phyloP scores from a whole-genome alignment of 1,140 invertebrate genomes.

The Tribolium castaneum region DNA sequence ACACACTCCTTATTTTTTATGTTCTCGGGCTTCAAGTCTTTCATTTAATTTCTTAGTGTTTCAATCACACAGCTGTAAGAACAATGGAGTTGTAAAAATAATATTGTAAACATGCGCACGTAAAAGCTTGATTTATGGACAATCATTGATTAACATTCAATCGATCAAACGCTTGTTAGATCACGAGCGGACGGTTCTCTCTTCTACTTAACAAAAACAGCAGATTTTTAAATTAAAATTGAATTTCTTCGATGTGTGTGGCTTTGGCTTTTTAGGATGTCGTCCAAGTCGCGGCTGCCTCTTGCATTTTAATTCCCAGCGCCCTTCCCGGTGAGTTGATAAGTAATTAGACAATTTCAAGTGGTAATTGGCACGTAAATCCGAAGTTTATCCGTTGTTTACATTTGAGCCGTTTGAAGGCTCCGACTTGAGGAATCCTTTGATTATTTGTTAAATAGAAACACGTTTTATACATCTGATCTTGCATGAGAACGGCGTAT shows the following conservation, averaged over 20 bases:
- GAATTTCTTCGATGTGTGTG: background rate
- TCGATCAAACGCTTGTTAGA: background rate
- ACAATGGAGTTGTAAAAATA: too few relatives aligned
- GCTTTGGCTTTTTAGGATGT: background rate
- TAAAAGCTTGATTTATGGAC: constrained; percentile 1
- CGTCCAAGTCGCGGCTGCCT: background rate
- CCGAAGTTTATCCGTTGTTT: constrained; percentile 10
- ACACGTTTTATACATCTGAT: constrained; percentile 17
- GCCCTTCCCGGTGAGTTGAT: background rate
- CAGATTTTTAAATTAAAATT: too few relatives aligned
- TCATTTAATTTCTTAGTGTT: too few relatives aligned
- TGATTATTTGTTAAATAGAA: constrained; percentile 40
- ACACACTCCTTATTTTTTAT: too few relatives aligned
- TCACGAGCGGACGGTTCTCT: background rate
- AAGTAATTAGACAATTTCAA: constrained; percentile 15
- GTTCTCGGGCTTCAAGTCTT: too few relatives aligned
- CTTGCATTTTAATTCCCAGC: background rate
- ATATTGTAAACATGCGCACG: background rate
- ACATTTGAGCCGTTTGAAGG: background rate
- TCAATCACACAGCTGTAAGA: too few relatives aligned
- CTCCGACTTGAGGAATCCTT: constrained; percentile 25
- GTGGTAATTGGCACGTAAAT: constrained; percentile 12
- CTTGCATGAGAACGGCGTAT: constrained; percentile 22
- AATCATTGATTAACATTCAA: background rate
- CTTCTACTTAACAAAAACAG: background rate